Conservation (phyloP, 2,113 vertebrate species). For the Ochotona princeps region DNA sequence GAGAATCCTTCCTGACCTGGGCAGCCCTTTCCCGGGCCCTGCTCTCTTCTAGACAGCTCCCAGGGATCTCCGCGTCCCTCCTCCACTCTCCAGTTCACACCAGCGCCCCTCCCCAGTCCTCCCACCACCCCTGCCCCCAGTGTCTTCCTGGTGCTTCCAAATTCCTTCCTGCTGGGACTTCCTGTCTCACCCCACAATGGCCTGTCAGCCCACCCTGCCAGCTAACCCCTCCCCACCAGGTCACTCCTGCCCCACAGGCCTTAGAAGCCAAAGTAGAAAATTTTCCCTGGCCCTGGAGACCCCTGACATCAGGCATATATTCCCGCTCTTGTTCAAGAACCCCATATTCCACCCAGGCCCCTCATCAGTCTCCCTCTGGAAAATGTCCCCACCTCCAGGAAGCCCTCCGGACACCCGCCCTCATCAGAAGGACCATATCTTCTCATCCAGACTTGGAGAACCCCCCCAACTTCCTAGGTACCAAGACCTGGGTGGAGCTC, state of each 20-base stretch:
- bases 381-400: constrained; percentile 8
- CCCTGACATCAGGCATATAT: no score
- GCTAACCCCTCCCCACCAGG: not conserved
- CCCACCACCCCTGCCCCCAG: not conserved
- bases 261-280: fast-evolving
- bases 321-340: no score
- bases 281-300: not conserved
- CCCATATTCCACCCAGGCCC: not conserved
- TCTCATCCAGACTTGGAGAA: not conserved
- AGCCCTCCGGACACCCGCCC: not conserved
- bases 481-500: not conserved
- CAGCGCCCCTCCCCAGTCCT: not conserved
- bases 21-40: not conserved
- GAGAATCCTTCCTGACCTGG: not conserved
- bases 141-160: not conserved
- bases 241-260: not conserved
- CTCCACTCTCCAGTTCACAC: not conserved
- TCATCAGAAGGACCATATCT: not conserved
- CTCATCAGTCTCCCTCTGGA: not conserved
- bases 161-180: not conserved
- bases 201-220: not conserved
- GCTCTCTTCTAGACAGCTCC: not conserved
- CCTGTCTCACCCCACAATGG: not conserved
- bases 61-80: not conserved
- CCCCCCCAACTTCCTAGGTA: not conserved